A percentile compares a stretch with the other conserved stretches of the same genome.
Evolutionary conservation across 2,797 vertebrate genomes (phyloP).

Genomic region (Microtus californicus): DNA sequence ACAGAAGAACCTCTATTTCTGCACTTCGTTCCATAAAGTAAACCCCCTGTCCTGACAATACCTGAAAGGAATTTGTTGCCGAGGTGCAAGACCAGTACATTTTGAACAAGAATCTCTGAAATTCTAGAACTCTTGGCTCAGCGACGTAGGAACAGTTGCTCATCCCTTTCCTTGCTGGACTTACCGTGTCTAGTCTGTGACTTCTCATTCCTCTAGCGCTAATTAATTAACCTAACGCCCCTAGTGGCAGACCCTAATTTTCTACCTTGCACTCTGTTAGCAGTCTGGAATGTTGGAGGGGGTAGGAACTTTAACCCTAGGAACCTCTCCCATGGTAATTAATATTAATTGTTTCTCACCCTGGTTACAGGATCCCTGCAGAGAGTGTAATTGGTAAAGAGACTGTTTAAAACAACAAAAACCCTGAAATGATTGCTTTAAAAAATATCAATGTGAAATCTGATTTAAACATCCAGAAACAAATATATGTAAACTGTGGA

Average conservation of each 20-base stretch:
- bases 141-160: background rate
- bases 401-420: slow-evolving; percentile 3
- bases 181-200: background rate
- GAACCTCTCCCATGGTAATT: slow-evolving; percentile 52
- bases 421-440: background rate
- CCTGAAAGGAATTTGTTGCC: slow-evolving; percentile 14
- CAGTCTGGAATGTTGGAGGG: background rate
- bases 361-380: background rate
- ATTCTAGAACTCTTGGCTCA: background rate
- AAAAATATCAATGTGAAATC: background rate
- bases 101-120: slow-evolving; percentile 33
- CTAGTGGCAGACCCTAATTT: slow-evolving; percentile 7
- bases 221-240: slow-evolving; percentile 51
- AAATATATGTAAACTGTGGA: background rate
- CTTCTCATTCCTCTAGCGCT: slow-evolving; percentile 47
- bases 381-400: slow-evolving; percentile 40
- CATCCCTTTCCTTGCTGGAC: background rate
- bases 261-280: background rate
- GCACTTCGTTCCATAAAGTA: slow-evolving; percentile 12
- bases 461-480: slow-evolving; percentile 26
- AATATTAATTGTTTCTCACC: slow-evolving; percentile 64
- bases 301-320: slow-evolving; percentile 21
- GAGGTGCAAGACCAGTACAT: background rate
- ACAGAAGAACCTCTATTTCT: slow-evolving; percentile 9
- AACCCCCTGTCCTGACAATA: slow-evolving; percentile 23